Base-by-base conservation (phyloP, 1,140 invertebrate genomes). In the Samia ricini region DNA sequence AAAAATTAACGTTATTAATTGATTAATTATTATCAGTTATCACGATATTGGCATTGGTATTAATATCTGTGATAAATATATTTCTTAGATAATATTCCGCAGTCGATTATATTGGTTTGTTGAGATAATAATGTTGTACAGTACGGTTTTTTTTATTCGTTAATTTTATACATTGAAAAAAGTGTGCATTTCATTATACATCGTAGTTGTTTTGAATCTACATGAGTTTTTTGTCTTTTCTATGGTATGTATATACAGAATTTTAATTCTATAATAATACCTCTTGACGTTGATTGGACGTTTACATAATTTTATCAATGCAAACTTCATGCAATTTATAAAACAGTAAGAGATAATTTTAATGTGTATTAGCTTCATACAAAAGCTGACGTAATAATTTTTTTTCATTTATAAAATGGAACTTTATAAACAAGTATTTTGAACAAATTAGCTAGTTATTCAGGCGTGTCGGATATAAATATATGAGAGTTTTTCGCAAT, bases 61-160 rank as follows among this genome's bases (percentile, higher is more conserved):
- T 64, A 56, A 50, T 63, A 63, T 64, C 54, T 54, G 23, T 61
- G 69, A 71, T 69, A 72, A 69, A 58, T 68, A 49, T 61, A 19
- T 67, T 66, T 56, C 23, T 57, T 61, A 48, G 56, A 62, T 64
- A 60, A 55, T 24, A 52, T 55, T 67, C 33, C 26, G 51, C 63
- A 73, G 68, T 74, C 33, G 68, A 61, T 66, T 66, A 62, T 58
- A 57, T 65, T 71, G 63, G 59, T 55, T 62, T 54, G 52, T 33
- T 65, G 64, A 54, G 48, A 61, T 60, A 60, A 33, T 54, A 66
- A 63, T 61, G 42, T 56, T 51, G 64, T 57, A 63, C 56, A 12
- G 33, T 42, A 42, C 33, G 33, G 10, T 15, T 42, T 52, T 50
- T 15, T 42, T 52, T 50, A 42, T 57, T 29, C 23, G 23, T 61